phyloP scores from a whole-genome alignment of 2,888 invertebrate genomes.

The Drosophila lutescens region DNA sequence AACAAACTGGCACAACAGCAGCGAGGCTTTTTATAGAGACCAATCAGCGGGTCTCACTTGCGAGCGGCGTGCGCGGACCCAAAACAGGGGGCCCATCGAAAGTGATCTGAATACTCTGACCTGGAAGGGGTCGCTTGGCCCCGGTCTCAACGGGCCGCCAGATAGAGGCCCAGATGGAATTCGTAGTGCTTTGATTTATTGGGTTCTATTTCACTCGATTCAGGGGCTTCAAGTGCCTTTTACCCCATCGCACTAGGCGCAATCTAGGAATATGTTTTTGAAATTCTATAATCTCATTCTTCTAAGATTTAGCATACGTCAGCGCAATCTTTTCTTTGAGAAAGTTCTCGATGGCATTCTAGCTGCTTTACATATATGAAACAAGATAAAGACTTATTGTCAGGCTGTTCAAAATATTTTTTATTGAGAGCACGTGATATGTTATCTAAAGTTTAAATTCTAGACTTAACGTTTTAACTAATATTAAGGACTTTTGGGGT shows the following conservation, averaged over 20 bases:
- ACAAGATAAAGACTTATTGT: too few relatives aligned
- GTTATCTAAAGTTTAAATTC: background rate
- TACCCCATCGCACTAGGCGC: background rate
- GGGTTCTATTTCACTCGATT: background rate
- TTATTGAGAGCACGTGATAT: too few relatives aligned
- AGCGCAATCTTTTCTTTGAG: background rate
- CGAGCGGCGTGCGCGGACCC: constrained; percentile 59
- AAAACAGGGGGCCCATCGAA: constrained; percentile 24
- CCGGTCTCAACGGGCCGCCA: background rate
- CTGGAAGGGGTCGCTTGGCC: constrained; percentile 3
- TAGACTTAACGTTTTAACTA: background rate
- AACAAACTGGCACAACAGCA: constrained; percentile 64
- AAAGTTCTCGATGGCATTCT: background rate
- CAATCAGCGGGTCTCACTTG: constrained; percentile 58
- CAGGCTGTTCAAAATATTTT: too few relatives aligned
- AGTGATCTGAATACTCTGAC: constrained; percentile 27
- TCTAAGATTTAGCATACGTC: background rate
- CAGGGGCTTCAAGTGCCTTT: background rate
- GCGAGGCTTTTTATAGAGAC: constrained; percentile 67
- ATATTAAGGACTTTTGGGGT: background rate
- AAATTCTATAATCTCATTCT: background rate
- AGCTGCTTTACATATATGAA: too few relatives aligned
- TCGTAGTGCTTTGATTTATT: background rate
- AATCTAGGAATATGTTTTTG: background rate
- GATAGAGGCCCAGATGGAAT: constrained; percentile 5